Evolutionary conservation across 2,113 vertebrate species (phyloP).

Genomic region (Circaetus cinerascens): DNA sequence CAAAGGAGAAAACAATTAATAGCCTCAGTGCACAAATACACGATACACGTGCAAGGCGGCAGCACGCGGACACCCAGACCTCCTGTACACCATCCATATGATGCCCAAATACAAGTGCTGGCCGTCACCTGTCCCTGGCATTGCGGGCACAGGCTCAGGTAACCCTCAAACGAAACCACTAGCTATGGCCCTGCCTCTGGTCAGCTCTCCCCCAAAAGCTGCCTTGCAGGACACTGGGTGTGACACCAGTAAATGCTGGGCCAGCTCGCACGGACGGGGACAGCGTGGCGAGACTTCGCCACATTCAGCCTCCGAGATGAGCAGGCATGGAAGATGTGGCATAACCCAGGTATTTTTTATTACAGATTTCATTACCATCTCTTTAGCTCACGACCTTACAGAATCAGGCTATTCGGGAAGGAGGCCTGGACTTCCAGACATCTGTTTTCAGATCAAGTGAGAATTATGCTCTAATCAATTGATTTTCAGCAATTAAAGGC

Average conservation of each 20-base stretch:
- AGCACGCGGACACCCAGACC: fast-evolving
- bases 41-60: fast-evolving
- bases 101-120: not conserved
- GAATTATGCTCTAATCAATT: not conserved
- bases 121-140: not conserved
- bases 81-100: fast-evolving
- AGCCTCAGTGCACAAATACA: not conserved
- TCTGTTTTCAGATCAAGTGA: not conserved
- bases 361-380: not conserved
- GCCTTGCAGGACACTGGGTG: not conserved
- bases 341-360: not conserved
- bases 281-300: fast-evolving
- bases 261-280: fast-evolving
- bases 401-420: not conserved
- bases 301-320: not conserved
- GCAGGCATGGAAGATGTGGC: not conserved
- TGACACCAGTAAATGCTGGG: not conserved
- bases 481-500: not conserved
- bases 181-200: too few species aligned
- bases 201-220: too few species aligned
- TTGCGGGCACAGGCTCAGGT: not conserved
- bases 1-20: not conserved
- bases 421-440: not conserved
- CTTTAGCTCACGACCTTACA: fast-evolving
- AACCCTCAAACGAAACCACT: not conserved